Base-by-base conservation (phyloP, 2,113 vertebrate species). In the Numenius arquata region DNA sequence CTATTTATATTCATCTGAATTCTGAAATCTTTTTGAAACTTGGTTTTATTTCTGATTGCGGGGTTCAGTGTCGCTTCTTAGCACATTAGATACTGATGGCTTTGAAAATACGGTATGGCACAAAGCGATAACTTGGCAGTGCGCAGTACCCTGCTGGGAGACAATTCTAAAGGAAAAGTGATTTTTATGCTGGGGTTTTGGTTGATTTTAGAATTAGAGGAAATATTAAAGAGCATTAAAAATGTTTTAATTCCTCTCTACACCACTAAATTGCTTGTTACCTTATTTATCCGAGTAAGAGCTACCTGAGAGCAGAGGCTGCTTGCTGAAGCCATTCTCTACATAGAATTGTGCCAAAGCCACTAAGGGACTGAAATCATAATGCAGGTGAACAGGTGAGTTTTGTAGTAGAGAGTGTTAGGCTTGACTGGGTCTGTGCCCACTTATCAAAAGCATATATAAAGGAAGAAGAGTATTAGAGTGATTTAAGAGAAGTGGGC, bases 1-100 rank as follows among this genome's bases (percentile, higher is more conserved):
- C 58, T 79, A 20, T 71, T 95, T 94, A 48, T 94, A 82, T 71
- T 85, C 55, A 93, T 96, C 55, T 89, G 65, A 85, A 95, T 95
- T 96, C 84, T 68, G 34, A 87, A 89, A 90, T 90, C 78, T 96
- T 93, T 96, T 88, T 89, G 62, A 96, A 96, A 62, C 68, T 89
- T 9, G 1, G 34, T 80, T 94, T 65, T 91, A 70, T 93, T 93
- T 86, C 58, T 78, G 76, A 83, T 91, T 65, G 62, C 32, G 13
- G 62, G 59, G 67, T 90, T 94, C 76, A 45, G 85, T 71, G 80
- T 91, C n/a, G 36, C 80, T 92, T 72, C 65, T 75, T 83, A 93
- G 80, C 43, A 38, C 76, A 29, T 5, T 12, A 66, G 70, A 67
- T 48, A 29, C 81, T 85, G 62, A 67, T 41, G 32, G 84, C 92